phyloP scores from a whole-genome alignment of 2,888 invertebrate species.

The Agrotis exclamationis region DNA sequence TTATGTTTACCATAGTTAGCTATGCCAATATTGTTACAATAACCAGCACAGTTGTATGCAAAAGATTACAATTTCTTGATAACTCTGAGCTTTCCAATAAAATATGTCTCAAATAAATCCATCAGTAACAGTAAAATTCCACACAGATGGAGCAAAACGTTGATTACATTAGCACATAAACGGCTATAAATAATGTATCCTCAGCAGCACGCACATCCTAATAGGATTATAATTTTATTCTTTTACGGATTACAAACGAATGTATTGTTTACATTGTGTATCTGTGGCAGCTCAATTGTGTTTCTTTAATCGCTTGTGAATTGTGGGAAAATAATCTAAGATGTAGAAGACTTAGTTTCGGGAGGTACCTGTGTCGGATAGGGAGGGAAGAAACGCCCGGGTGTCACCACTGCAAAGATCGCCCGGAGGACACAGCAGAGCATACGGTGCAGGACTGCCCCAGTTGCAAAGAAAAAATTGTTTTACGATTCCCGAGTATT shows the following conservation, averaged over 20 bases:
- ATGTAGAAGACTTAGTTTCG: background rate
- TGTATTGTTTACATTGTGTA: slow-evolving; percentile 35
- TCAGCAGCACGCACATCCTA: slow-evolving; percentile 13
- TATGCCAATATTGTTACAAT: background rate
- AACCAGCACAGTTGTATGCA: background rate
- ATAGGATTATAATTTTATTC: slow-evolving; percentile 51
- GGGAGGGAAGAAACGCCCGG: no score
- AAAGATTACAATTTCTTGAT: slow-evolving; percentile 22
- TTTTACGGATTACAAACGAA: slow-evolving; percentile 10
- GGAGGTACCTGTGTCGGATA: no score
- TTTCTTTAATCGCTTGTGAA: slow-evolving; percentile 12
- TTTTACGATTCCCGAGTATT: no score
- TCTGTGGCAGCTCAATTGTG: slow-evolving; percentile 19
- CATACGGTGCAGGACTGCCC: no score
- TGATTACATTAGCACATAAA: slow-evolving; percentile 37
- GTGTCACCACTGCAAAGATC: no score
- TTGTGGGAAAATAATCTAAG: slow-evolving; percentile 29
- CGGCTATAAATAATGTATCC: slow-evolving; percentile 58
- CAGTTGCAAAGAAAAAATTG: no score
- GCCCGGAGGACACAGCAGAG: no score
- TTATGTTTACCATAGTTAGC: slow-evolving; percentile 1
- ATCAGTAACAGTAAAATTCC: slow-evolving; percentile 33
- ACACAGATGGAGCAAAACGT: slow-evolving; percentile 18
- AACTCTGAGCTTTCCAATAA: slow-evolving; percentile 23
- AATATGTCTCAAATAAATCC: slow-evolving; percentile 17